phyloP scores from a whole-genome alignment of 1,140 invertebrate species.

The Euwallacea fornicatus region DNA sequence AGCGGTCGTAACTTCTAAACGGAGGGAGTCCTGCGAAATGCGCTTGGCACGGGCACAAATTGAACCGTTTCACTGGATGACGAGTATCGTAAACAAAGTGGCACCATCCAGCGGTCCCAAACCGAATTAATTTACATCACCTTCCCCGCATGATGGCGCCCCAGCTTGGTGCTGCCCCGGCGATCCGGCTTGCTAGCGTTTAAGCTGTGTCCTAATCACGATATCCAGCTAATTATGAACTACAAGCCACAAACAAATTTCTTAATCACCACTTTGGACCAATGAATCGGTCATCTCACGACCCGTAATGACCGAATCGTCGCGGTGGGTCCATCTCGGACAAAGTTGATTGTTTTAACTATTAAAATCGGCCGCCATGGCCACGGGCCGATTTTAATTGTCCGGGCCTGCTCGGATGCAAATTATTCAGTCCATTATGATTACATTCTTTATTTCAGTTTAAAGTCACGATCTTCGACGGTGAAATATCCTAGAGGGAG shows the following conservation, averaged over 20 bases:
- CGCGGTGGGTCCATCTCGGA: conserved; percentile 23
- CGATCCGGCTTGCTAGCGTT: no score
- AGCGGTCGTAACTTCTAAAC: no score
- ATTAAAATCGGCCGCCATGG: conserved; percentile 24
- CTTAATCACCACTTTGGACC: conserved; percentile 25
- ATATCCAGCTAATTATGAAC: no score
- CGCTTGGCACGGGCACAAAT: no score
- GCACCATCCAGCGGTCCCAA: no score
- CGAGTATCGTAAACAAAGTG: no score
- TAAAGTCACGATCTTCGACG: background rate
- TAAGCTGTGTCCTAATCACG: no score
- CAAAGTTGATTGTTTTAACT: conserved; percentile 32
- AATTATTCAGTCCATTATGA: conserved; percentile 35
- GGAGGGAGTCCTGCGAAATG: no score
- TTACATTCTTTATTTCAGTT: conserved; percentile 28
- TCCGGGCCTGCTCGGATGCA: conserved; percentile 32
- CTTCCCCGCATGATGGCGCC: no score
- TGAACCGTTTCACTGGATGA: no score
- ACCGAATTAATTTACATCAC: no score
- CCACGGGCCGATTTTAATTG: conserved; percentile 36
- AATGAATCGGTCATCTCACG: conserved; percentile 30
- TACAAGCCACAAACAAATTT: background rate
- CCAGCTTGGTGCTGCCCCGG: no score
- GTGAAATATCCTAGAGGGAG: background rate
- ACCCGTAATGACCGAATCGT: conserved; percentile 24